Base-by-base conservation (phyloP, 2,888 invertebrate species). In the Macrophya annulata region DNA sequence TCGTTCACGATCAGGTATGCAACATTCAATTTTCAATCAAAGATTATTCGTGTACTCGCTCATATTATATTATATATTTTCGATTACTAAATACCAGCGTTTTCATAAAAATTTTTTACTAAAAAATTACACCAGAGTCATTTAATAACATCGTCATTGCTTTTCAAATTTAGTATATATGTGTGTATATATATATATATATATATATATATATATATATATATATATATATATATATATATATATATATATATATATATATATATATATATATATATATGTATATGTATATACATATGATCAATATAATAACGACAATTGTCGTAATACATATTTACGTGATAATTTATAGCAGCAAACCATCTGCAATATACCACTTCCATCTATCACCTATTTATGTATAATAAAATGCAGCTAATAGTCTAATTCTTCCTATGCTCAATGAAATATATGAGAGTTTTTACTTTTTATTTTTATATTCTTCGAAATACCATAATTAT, bases 91-190 rank as follows among this genome's bases (percentile, higher is more conserved):
- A 55, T n/a, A n/a, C 25, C 62, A 25, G 62, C 25, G 25, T 62
- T 25, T 21, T 21, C 25, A 62, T 62, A 62, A 37, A 71, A 71
- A 40, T n/a, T 40, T 3, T 71, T 71, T 21, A 71, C 71, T 71
- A 71, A 71, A 71, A 71, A 71, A 71, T 71, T 40, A 71, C 71
- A 71, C 71, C 71, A 31, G 40, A 40, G 40, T 55, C 17, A 6
- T 55, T 55, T 55, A 55, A 71, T 71, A 71, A 37, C n/a, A 68
- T 15, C 55, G n/a, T 55, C 68, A 68, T 68, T 68, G 68, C 68
- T 68, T 68, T 68, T 55, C 55, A 55, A 55, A 55, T n/a, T n/a
- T 31, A 3, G 31, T 31, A 31, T 31, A n/a, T n/a, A n/a, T n/a
- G n/a, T n/a, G n/a, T n/a, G n/a, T n/a, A n/a, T n/a, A n/a, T n/a